Evolutionary conservation across 2,113 vertebrate genomes (phyloP), one percentile per base, ranked within the genome.

Genomic region (Natator depressus): DNA sequence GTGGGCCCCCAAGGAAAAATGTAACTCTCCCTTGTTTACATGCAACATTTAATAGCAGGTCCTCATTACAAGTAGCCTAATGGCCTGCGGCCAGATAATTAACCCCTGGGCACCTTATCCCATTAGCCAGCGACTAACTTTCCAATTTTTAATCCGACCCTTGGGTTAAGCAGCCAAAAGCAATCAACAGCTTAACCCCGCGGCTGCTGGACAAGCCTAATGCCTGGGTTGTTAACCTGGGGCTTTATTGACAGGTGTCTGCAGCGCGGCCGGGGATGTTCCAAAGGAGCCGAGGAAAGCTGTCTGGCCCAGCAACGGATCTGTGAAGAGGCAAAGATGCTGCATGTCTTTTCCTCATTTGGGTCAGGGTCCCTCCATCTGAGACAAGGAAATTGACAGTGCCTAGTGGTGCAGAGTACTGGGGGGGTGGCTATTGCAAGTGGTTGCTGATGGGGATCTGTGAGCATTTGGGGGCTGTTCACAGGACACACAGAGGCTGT

Each of bases 21-120:
- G 10, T 6, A 31, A 1, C 51, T 10, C 24, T 20, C 7, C 84
- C 6, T 20, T 93, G 90, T 97, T 93, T 88, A 88, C 93, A 72
- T 86, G 80, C 69, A 9, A 8, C n/a, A 49, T 1, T 42, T 35
- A 82, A 89, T 62, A 47, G 82, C 72, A 25, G 38, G 49, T 20
- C 54, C 79, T 85, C 35, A 14, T 82, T 47, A 82, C 31, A n/a
- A 54, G 13, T 47, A 46, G 80, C 87, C 20, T 47, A 46, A 46
- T 4, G 49, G 35, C 25, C 17, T 8, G 1, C 0, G 2, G 50
- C 42, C 51, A 17, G 35, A 35, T 94, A 94, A 95, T 27, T 16
- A 85, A 55, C 81, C 94, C 75, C 93, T 7, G 83, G 96, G 25
- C 2, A 1, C 20, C 24, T 20, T 35, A 17, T 27, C 81, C 46